Evolutionary conservation across 2,797 vertebrate genomes (phyloP), one percentile per base, ranked within the genome.

Genomic region (Sciurus carolinensis): DNA sequence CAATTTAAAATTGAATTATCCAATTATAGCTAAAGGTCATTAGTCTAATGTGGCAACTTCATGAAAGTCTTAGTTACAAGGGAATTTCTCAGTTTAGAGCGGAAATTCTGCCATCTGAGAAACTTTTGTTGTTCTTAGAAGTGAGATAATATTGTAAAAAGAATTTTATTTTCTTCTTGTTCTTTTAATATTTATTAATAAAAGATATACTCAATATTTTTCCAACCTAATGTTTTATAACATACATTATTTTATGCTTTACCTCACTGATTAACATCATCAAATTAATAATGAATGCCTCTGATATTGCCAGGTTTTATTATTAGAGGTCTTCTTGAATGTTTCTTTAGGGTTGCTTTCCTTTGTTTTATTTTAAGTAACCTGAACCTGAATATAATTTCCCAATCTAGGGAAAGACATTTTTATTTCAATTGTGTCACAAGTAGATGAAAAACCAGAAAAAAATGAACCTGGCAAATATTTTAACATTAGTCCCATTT

Each of bases 1-100:
- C 89, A 95, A 94, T 89, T 87, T 96, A 97, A 93, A 87, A 90
- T 96, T 91, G 85, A 94, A 36, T 95, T 97, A 91, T 91, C 89
- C 89, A 94, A 71, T 89, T 96, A 97, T 94, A 96, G 96, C 95
- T 89, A 62, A 97, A 91, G 95, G 92, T 97, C 95, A 92, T 98
- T 94, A 97, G 80, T 93, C 89, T 93, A 95, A 93, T 93, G 81
- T 96, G 89, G 89, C 87, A 96, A 87, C 73, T 94, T 96, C 1
- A 0, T 93, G 76, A 87, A 89, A 79, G 64, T 96, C 92, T 90
- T 90, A 75, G 76, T 87, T 94, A 89, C 5, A 88, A 81, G 75
- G 96, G 62, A 94, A 96, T 95, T 88, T 97, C 93, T 95, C 64
- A 39, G 77, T 85, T 87, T 93, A 88, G 7, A 93, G n/a, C 91